Percentiles rank a stretch among this genome's conserved stretches.
Evolutionary conservation across 2,113 vertebrate genomes (phyloP).

Genomic region (Carassius carassius): DNA sequence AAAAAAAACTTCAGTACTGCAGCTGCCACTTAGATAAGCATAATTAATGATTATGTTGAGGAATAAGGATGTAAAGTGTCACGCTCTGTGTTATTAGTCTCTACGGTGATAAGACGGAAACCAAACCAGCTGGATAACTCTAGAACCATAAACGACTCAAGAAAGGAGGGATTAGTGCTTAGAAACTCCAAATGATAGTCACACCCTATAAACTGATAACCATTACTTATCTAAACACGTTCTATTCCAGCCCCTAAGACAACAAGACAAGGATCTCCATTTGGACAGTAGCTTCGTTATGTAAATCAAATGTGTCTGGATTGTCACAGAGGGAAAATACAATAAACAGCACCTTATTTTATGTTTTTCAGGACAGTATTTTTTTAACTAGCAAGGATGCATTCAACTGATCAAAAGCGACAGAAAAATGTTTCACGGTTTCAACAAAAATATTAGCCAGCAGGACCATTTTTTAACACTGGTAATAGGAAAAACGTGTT

Average conservation of each 20-base stretch:
- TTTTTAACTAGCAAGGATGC: background rate
- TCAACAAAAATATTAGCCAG: background rate
- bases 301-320: background rate
- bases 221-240: constrained; percentile 2
- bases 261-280: background rate
- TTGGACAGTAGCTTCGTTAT: background rate
- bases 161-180: background rate
- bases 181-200: background rate
- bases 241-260: background rate
- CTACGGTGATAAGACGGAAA: background rate
- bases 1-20: background rate
- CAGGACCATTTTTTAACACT: background rate
- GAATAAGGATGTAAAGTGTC: background rate
- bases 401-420: background rate
- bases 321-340: background rate
- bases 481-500: background rate
- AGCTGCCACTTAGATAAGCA: background rate
- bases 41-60: background rate
- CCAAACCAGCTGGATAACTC: background rate
- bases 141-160: background rate
- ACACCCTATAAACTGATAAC: background rate
- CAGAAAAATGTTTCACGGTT: background rate
- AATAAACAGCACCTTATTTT: background rate
- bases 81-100: background rate
- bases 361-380: background rate